These are phyloP conservation scores for Palythoa grandis DNA, from an alignment of 92 coral and sea anemone species.

Conservation along the genomic window DNA sequence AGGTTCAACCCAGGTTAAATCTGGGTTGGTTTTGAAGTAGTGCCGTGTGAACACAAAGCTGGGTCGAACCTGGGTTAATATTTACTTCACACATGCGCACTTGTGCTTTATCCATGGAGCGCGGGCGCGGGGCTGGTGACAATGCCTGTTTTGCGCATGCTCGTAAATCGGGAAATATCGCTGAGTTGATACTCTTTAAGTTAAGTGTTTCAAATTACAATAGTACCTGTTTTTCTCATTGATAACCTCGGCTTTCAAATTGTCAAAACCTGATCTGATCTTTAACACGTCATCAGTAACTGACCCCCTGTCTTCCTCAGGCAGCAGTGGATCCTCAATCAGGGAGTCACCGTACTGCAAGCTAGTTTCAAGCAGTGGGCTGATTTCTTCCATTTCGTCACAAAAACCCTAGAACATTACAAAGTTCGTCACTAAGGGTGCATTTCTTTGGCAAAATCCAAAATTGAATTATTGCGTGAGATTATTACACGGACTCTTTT, in stretches of 20 bases:
- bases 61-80: too few species aligned
- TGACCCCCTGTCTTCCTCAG: not conserved
- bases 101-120: too few species aligned
- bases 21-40: too few species aligned
- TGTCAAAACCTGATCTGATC: conserved; percentile 1
- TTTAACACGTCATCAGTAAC: conserved; percentile 9
- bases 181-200: too few species aligned
- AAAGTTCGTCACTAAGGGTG: not conserved
- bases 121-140: too few species aligned
- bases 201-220: not conserved
- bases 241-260: conserved; percentile 23
- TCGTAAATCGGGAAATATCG: too few species aligned
- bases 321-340: not conserved
- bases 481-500: too few species aligned
- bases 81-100: too few species aligned
- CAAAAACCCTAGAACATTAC: not conserved
- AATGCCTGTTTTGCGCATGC: too few species aligned
- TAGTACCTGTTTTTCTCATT: conserved; percentile 27
- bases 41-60: too few species aligned
- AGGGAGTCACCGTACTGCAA: not conserved
- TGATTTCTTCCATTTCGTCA: conserved; percentile 29
- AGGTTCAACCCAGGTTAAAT: too few species aligned
- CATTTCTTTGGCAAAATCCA: not conserved
- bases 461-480: not conserved
- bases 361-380: conserved; percentile 27